A percentile compares a stretch with the other conserved stretches of the same genome.
phyloP scores from a whole-genome alignment of 2,888 invertebrate species.

The Rhingia campestris region DNA sequence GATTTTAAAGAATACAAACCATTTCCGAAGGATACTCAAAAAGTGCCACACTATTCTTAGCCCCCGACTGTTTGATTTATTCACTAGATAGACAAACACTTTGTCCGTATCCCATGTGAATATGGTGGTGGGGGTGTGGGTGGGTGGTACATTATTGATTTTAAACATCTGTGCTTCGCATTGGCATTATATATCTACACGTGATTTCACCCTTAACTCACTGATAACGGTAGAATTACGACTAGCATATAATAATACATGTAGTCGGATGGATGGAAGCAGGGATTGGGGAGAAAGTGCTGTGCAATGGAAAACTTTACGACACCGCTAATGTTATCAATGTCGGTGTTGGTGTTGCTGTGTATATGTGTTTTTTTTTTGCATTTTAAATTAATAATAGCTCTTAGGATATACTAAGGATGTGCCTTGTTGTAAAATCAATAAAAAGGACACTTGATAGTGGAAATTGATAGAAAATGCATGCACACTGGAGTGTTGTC shows the following conservation, averaged over 20 bases:
- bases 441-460: constrained; percentile 1
- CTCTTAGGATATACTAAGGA: neutral
- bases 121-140: neutral
- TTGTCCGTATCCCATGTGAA: neutral
- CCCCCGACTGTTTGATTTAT: constrained; percentile 8
- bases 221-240: constrained; percentile 21
- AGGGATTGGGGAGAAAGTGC: neutral
- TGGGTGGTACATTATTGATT: constrained; percentile 27
- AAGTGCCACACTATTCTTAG: neutral
- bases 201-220: constrained; percentile 25
- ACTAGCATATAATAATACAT: neutral
- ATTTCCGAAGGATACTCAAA: neutral
- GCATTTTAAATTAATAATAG: constrained; percentile 8
- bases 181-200: neutral
- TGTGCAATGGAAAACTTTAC: constrained; percentile 23
- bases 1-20: neutral
- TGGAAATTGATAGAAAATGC: constrained; percentile 26
- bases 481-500: neutral
- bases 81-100: neutral
- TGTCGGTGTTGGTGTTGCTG: no score
- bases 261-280: neutral
- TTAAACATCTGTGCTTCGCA: constrained; percentile 30
- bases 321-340: constrained; percentile 30
- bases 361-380: neutral
- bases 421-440: constrained; percentile 8